Base-by-base conservation (phyloP, 2,888 invertebrate genomes). In the Clunio marinus region DNA sequence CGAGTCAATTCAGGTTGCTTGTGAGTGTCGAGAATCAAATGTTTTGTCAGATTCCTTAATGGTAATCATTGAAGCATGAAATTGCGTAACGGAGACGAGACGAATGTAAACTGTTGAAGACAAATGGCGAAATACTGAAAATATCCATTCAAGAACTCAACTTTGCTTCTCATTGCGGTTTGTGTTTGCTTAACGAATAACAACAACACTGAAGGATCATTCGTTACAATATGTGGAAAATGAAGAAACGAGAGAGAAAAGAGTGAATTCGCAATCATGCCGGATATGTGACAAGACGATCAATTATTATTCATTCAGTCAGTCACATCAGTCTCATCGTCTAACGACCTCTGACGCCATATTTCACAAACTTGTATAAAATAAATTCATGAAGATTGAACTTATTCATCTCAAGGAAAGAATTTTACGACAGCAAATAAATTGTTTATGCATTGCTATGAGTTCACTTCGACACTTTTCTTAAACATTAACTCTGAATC, bases 21-120 rank as follows among this genome's bases (percentile, higher is more conserved):
- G 5, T 13, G 35, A 32, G 35, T 32, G 35, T 8, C 35, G 13
- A 5, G 35, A 32, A 13, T 32, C 13, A 32, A 32, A 13, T 5
- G 4, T n/a, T 10, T 41, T n/a, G 10, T 10, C 41, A 15, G 41
- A 10, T 15, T 2, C n/a, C 10, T 51, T 22, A 22, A 22, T 22
- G 17, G 22, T 51, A 51, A 22, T 22, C 51, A 51, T 8, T 17
- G 13, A n/a, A 2, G 51, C 51, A 17, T 8, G 5, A 51, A 51
- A 51, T 51, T 51, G 51, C 51, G 51, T 51, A 51, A 51, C 51
- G 51, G 22, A 51, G 51, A 51, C 51, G 51, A 17, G 10, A 51
- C 20, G 5, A 51, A 51, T 3, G 41, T n/a, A 41, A 10, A 41
- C 2, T 15, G 10, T 10, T 22, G 51, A 17, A 22, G n/a, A n/a